phyloP scores from a whole-genome alignment of 2,888 invertebrate genomes.

The Coecobrya sp. region DNA sequence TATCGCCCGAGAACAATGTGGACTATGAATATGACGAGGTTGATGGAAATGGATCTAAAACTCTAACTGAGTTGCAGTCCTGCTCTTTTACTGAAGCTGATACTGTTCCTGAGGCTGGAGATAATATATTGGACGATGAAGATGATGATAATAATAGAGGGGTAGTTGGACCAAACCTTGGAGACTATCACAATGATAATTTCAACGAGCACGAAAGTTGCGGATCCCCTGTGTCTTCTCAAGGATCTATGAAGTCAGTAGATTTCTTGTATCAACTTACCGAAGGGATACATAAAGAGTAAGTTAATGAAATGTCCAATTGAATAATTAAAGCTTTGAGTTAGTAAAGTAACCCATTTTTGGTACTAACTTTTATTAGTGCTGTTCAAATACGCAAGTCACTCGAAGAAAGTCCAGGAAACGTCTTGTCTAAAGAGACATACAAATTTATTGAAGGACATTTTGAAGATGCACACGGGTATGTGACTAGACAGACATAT shows the following conservation, averaged over 20 bases:
- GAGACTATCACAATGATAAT: neutral
- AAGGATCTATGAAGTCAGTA: neutral
- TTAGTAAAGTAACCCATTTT: neutral
- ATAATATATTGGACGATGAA: too few relatives aligned
- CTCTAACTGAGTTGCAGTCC: neutral
- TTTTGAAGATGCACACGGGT: neutral
- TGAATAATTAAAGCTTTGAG: too few relatives aligned
- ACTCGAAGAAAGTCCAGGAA: neutral
- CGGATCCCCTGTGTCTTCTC: neutral
- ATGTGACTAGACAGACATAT: neutral
- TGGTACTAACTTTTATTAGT: neutral
- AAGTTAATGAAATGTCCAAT: too few relatives aligned
- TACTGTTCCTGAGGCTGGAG: too few relatives aligned
- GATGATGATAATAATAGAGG: too few relatives aligned
- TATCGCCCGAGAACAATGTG: neutral
- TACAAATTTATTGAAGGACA: neutral
- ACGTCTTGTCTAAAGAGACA: neutral
- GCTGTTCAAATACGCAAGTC: too few relatives aligned
- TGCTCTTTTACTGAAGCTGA: too few relatives aligned
- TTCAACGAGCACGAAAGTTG: neutral
- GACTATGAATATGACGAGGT: neutral
- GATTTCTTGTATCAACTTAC: neutral
- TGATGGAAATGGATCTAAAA: neutral
- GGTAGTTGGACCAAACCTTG: neutral
- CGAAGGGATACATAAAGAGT: neutral